Evolutionary conservation across 2,888 invertebrate species (phyloP), one percentile per base, ranked within the genome.

Genomic region (Drosophila sordidula): DNA sequence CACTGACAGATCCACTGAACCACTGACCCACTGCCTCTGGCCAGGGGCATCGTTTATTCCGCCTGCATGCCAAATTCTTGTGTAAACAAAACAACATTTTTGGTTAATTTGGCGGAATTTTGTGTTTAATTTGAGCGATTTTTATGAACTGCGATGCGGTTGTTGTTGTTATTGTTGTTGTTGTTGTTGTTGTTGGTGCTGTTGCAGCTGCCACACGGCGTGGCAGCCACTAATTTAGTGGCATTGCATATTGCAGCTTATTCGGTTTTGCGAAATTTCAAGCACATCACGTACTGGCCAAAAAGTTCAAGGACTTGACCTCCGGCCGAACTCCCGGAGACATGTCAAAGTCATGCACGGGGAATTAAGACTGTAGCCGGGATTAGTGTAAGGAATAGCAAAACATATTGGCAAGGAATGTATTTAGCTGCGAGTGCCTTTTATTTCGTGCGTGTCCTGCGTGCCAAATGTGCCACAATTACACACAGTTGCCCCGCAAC

Each of bases 341-440:
- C 39, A 58, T 81, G 82, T 75, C 82, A 75, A 71, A 76, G 64
- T 50, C 70, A 64, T 57, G 62, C 42, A 56, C 39, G 25, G 49
- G 72, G 81, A 79, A 83, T 86, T 79, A 81, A 75, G 68, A 64
- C 63, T 38, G 57, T 57, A 46, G 71, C 62, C 66, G 52, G 64
- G 67, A 78, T 80, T 78, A 74, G 75, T 65, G 54, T 2, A 36
- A 64, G 29, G 29, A 46, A 59, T 39, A 16, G 16, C 44, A 41
- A 59, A 50, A 49, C 63, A 68, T 67, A 72, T 75, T 75, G 66
- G 54, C 22, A 49, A 42, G 45, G 42, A 36, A 61, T 56, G 42
- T 61, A 56, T 44, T 66, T 49, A 64, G 34, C 9, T 18, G 14
- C 14, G 36, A 69, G 29, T 69, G 49, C 41, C 42, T 63, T 54